Conservation (phyloP, 2,797 vertebrate genomes). For the Diplodus sargus region DNA sequence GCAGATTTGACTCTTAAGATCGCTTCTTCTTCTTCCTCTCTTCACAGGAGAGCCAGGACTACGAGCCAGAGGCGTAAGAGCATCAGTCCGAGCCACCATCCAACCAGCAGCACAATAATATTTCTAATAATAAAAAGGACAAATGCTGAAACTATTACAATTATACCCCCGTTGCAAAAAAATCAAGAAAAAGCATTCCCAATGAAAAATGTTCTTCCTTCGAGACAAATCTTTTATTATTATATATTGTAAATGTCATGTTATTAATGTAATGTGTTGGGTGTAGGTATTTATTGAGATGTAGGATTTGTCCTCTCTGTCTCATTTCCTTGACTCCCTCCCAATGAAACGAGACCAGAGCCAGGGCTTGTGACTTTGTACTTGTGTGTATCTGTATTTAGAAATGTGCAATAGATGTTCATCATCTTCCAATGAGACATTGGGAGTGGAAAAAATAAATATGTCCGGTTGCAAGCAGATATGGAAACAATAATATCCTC, state of each 20-base stretch:
- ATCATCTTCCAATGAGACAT: constrained; percentile 84
- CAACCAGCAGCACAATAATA: constrained; percentile 95
- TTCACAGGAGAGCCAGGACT: constrained; percentile 93
- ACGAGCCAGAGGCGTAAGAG: constrained; percentile 97
- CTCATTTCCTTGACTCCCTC: constrained; percentile 89
- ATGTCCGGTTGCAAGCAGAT: constrained; percentile 83
- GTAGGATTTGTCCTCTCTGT: constrained; percentile 76
- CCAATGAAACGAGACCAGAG: constrained; percentile 87
- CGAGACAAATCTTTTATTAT: constrained; percentile 89
- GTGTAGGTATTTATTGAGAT: constrained; percentile 85
- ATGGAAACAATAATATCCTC: constrained; percentile 85
- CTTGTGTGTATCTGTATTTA: constrained; percentile 86
- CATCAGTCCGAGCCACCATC: constrained; percentile 83
- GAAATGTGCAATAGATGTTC: constrained; percentile 87
- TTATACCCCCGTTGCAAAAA: constrained; percentile 85
- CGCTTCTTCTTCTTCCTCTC: constrained; percentile 47
- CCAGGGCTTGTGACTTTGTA: constrained; percentile 84
- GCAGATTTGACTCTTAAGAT: constrained; percentile 15
- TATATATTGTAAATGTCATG: constrained; percentile 90
- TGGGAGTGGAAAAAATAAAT: constrained; percentile 81
- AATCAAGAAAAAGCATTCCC: constrained; percentile 82
- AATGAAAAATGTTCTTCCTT: constrained; percentile 89
- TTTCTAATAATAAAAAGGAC: constrained; percentile 90
- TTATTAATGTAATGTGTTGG: constrained; percentile 91
- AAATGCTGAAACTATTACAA: constrained; percentile 82